A percentile compares a stretch with the other conserved stretches of the same genome.
phyloP scores from a whole-genome alignment of 2,113 vertebrate genomes.

The Gymnarchus niloticus region DNA sequence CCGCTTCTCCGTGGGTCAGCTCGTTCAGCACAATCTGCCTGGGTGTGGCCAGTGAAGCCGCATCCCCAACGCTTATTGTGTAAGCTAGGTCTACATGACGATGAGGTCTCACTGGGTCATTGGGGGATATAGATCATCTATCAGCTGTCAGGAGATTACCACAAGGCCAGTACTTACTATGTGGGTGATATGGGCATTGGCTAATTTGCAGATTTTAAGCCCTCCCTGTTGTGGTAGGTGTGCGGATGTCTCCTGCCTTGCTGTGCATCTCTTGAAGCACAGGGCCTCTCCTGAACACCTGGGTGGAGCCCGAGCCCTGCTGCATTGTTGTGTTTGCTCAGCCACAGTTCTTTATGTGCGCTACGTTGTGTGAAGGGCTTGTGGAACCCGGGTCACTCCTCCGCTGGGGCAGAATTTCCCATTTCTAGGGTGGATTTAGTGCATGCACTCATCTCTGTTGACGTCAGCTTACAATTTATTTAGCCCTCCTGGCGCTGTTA shows the following conservation, averaged over 20 bases:
- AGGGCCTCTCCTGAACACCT: no score
- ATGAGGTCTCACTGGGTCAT: no score
- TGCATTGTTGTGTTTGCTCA: not conserved
- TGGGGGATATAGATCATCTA: no score
- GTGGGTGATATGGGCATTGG: not conserved
- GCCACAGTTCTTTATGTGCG: no score
- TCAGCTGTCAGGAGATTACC: no score
- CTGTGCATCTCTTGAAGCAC: not conserved
- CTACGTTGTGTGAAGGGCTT: no score
- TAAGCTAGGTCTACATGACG: no score
- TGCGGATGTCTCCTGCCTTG: not conserved
- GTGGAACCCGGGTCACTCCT: conserved; percentile 10
- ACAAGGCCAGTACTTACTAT: not conserved
- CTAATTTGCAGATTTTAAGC: not conserved
- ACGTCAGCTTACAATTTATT: conserved; percentile 5
- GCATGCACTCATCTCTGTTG: not conserved
- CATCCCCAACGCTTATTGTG: not conserved
- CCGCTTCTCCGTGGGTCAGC: not conserved
- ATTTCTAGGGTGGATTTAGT: conserved; percentile 15
- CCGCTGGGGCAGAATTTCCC: conserved; percentile 13
- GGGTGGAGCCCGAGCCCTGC: not conserved
- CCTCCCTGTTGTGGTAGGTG: not conserved
- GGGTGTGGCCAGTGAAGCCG: not conserved
- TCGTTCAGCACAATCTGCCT: not conserved
- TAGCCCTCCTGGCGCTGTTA: not conserved